Evolutionary conservation across 2,797 vertebrate species (phyloP).

Genomic region (Smutsia gigantea): DNA sequence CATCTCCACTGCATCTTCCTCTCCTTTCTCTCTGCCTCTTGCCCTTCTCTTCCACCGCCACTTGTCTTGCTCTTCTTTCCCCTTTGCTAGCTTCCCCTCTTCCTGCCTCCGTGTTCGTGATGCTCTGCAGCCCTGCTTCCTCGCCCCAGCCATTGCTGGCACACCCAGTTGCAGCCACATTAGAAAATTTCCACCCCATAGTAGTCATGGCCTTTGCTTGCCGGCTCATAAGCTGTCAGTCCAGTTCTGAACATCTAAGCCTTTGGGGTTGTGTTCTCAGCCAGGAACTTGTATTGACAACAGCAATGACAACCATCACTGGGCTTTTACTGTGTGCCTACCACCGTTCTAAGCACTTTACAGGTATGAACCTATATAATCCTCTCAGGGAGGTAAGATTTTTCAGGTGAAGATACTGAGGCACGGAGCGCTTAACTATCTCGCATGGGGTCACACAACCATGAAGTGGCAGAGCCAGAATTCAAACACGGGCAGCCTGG

Average conservation of each 20-base stretch:
- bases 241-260: not conserved
- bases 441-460: not conserved
- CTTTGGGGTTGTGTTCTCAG: not conserved
- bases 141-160: accelerated
- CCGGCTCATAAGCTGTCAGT: not conserved
- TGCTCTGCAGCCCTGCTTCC: not conserved
- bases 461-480: not conserved
- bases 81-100: not conserved
- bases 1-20: accelerated
- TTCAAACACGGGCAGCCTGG: not conserved
- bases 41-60: not conserved
- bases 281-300: not conserved
- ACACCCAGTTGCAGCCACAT: accelerated
- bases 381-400: not conserved
- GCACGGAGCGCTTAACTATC: not conserved
- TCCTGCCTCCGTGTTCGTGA: no score
- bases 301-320: accelerated
- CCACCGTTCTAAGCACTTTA: not conserved
- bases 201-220: accelerated
- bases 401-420: not conserved
- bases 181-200: accelerated
- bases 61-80: not conserved
- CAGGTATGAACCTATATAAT: accelerated
- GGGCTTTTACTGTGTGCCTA: no score
- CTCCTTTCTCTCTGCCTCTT: not conserved